These are phyloP conservation scores for Bubo scandiacus DNA, from an alignment of 2,113 vertebrate species.

Conservation along the genomic window DNA sequence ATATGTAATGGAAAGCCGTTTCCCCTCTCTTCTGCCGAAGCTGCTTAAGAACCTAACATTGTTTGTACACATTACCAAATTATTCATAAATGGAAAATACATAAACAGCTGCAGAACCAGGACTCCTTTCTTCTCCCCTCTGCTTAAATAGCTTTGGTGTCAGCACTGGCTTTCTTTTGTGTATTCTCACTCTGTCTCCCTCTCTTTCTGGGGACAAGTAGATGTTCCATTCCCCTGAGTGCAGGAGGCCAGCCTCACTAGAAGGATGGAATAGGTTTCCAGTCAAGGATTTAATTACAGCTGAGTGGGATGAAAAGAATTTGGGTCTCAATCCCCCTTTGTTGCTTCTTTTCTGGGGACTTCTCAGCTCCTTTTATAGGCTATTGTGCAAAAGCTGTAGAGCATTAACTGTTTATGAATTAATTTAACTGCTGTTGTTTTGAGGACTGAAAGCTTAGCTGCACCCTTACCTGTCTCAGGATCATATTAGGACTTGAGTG, in stretches of 20 bases:
- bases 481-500: background rate
- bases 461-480: background rate
- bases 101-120: background rate
- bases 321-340: background rate
- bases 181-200: background rate
- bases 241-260: background rate
- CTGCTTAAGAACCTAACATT: background rate
- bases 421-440: background rate
- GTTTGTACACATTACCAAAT: background rate
- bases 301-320: background rate
- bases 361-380: background rate
- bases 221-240: background rate
- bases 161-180: background rate
- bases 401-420: background rate
- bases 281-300: background rate
- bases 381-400: background rate
- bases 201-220: background rate
- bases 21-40: background rate
- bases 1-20: background rate
- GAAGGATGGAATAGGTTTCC: background rate
- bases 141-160: background rate
- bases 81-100: conserved; percentile 9
- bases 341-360: background rate
- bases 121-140: background rate
- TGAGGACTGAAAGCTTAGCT: background rate